Conservation (phyloP, 2,888 invertebrate genomes). For the Notocelia uddmanniana region DNA sequence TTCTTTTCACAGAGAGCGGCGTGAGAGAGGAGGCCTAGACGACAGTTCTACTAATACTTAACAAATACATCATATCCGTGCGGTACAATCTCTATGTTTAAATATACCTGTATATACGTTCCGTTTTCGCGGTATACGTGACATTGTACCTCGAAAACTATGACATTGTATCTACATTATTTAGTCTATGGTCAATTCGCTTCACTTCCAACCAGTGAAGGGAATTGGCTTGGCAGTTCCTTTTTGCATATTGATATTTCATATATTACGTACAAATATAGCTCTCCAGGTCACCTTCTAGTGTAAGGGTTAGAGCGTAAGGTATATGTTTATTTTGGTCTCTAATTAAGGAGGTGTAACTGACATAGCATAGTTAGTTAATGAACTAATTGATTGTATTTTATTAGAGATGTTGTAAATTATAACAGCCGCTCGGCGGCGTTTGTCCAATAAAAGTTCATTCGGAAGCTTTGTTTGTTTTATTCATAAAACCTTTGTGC, state of each 20-base stretch:
- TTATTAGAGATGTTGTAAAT: conserved; percentile 79
- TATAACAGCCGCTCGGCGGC: conserved; percentile 66
- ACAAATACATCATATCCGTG: conserved; percentile 63
- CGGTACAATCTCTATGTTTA: conserved; percentile 55
- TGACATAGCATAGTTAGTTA: conserved; percentile 63
- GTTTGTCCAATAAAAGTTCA: conserved; percentile 84
- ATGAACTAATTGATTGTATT: conserved; percentile 67
- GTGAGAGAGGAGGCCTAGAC: conserved; percentile 77
- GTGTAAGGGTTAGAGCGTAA: conserved; percentile 59
- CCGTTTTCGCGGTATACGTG: conserved; percentile 39
- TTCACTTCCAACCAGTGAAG: conserved; percentile 67
- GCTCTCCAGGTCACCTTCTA: conserved; percentile 78
- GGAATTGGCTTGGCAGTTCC: conserved; percentile 64
- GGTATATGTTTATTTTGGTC: conserved; percentile 63
- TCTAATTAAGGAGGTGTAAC: conserved; percentile 49
- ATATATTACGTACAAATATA: conserved; percentile 71
- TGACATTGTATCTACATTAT: conserved; percentile 37
- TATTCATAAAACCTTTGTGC: conserved; percentile 11
- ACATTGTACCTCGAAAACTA: conserved; percentile 41
- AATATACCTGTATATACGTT: conserved; percentile 40
- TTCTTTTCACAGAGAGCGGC: conserved; percentile 65
- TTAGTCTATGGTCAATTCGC: conserved; percentile 53
- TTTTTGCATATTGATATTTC: conserved; percentile 46
- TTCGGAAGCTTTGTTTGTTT: conserved; percentile 77
- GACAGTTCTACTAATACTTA: conserved; percentile 64